phyloP scores from a whole-genome alignment of 2,797 vertebrate genomes.

The Typhlichthys eigenmanni region DNA sequence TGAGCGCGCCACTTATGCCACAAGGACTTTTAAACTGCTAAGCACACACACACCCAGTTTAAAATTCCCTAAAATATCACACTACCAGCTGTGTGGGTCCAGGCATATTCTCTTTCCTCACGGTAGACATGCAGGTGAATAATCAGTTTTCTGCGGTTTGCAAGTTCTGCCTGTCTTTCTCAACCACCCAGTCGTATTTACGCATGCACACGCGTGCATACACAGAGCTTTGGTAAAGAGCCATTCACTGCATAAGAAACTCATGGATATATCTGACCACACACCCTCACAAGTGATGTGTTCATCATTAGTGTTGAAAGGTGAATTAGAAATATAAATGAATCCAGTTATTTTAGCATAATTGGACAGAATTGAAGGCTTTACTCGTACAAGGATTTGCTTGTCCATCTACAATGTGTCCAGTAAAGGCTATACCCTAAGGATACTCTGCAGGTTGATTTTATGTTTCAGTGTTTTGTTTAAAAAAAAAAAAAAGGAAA shows the following conservation, averaged over 20 bases:
- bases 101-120: constrained; percentile 7
- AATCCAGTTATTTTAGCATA: no score
- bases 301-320: no score
- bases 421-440: no score
- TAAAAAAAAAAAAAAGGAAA: no score
- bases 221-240: neutral
- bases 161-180: constrained; percentile 10
- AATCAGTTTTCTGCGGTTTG: constrained; percentile 44
- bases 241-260: neutral
- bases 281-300: neutral
- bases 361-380: no score
- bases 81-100: constrained; percentile 11
- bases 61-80: neutral
- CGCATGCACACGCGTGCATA: neutral
- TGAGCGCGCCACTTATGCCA: neutral
- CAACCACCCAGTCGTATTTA: neutral
- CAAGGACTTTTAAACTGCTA: constrained; percentile 24
- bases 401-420: no score
- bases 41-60: constrained; percentile 4
- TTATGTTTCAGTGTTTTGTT: no score
- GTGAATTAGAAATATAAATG: no score
- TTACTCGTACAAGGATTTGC: no score
- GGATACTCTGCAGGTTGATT: no score
- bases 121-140: constrained; percentile 35
- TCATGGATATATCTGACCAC: neutral